Base-by-base conservation (phyloP, 92 coral and sea anemone species). In the Bergia puertoricense region DNA sequence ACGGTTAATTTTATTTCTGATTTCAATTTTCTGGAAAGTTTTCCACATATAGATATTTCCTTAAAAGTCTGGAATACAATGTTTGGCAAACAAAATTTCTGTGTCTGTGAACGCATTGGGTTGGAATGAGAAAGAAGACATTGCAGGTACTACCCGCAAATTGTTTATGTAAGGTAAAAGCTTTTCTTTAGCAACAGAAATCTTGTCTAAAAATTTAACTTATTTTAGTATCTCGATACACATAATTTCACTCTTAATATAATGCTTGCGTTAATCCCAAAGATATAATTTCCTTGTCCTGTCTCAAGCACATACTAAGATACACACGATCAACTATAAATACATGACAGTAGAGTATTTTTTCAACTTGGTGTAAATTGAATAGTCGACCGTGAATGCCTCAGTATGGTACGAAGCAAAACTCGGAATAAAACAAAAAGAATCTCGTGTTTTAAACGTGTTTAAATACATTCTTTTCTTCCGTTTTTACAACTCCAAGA, bases 151-250 rank as follows among this genome's bases (percentile, higher is more conserved):
- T 74, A 95, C 98, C 98, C 85, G 98, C 81, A 14, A 42, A 8
- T 71, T 95, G 94, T 93, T 95, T 94, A 95, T 95, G 94, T 93
- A 93, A 95, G 93, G 90, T 83, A 88, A 89, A 30, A 77, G 86
- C 75, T 71, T 80, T 89, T 82, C 81, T 71, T 84, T 73, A 23
- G 67, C 37, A 50, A 23, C 67, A 84, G 75, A 67, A 71, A 48
- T 71, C 2, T 40, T 30, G 10, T 84, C 30, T 18, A 30, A 36
- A n/a, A 72, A 48, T 36, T 14, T 48, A 84, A 16, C n/a, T 69
- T 10, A 68, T 66, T 72, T 43, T 67, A 2, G 46, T 15, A 42
- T 57, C 11, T 22, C 3, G 68, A 23, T 68, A 72, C 22, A 46
- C n/a, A 45, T 23, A 46, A 13, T 51, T 36, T 43, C 44, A 44